phyloP scores from a whole-genome alignment of 2,888 invertebrate genomes.

The Pristionchus mayeri region DNA sequence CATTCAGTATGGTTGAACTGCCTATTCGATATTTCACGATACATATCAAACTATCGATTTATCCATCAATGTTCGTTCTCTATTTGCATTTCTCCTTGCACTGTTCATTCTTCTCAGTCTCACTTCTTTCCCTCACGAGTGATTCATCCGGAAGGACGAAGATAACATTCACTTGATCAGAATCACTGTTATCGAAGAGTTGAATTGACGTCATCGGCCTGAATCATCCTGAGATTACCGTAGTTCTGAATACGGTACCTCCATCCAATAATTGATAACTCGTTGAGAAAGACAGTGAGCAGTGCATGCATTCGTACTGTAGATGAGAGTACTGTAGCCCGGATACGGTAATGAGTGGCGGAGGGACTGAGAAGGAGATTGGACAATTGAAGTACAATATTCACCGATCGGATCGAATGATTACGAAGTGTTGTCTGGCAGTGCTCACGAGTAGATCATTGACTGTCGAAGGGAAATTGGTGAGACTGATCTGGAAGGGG shows the following conservation, averaged over 20 bases:
- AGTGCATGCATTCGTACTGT: slow-evolving; percentile 34
- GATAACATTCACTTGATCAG: slow-evolving; percentile 6
- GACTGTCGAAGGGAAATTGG: slow-evolving; percentile 36
- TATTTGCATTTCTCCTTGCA: neutral
- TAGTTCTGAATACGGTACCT: neutral
- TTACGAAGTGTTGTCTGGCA: slow-evolving; percentile 11
- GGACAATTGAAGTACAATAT: neutral
- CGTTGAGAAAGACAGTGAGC: slow-evolving; percentile 33
- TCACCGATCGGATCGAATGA: slow-evolving; percentile 27
- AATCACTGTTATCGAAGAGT: slow-evolving; percentile 17
- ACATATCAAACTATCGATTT: neutral
- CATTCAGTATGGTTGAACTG: too few species aligned
- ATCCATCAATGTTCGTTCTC: neutral
- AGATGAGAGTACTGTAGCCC: slow-evolving; percentile 19
- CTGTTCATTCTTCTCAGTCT: slow-evolving; percentile 12
- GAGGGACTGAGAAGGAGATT: neutral
- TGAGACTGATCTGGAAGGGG: neutral
- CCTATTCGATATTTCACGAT: too few species aligned
- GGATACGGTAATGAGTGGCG: slow-evolving; percentile 36
- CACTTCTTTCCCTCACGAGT: slow-evolving; percentile 30
- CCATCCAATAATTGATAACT: slow-evolving; percentile 33
- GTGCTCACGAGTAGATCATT: slow-evolving; percentile 22
- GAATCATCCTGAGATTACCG: neutral
- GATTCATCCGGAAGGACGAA: slow-evolving; percentile 28
- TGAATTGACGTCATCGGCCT: slow-evolving; percentile 27